Evolutionary conservation across 2,888 invertebrate species (phyloP).

Genomic region (Lottia scabra): DNA sequence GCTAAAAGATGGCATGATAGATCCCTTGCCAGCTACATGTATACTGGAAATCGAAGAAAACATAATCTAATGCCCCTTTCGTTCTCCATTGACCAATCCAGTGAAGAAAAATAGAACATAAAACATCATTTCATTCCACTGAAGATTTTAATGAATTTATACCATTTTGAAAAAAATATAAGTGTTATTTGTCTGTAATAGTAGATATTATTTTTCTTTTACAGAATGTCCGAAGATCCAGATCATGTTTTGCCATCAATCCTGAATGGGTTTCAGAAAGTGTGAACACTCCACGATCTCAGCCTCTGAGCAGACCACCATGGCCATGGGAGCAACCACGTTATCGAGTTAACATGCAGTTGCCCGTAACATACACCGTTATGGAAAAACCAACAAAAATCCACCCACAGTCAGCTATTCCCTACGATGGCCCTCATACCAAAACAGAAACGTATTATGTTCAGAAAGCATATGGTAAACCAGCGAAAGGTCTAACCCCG

Average conservation of each 20-base stretch:
- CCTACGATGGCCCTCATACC: neutral
- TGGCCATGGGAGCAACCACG: slow-evolving; percentile 61
- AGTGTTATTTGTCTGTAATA: no score
- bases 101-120: no score
- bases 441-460: neutral
- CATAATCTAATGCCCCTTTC: no score
- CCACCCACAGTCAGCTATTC: neutral
- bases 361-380: slow-evolving; percentile 26
- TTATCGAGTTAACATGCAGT: slow-evolving; percentile 50
- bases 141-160: no score
- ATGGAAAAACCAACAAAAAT: neutral
- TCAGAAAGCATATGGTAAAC: neutral
- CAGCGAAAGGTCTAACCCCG: neutral
- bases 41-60: no score
- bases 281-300: slow-evolving; percentile 42
- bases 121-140: no score
- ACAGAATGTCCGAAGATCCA: slow-evolving; percentile 52
- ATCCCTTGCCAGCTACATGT: no score
- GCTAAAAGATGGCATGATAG: no score
- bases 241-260: slow-evolving; percentile 51
- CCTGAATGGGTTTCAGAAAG: slow-evolving; percentile 58
- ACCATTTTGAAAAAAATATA: no score
- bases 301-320: slow-evolving; percentile 48
- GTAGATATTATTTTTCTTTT: slow-evolving; percentile 19
- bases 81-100: no score